Conservation (phyloP, 2,113 vertebrate species). For the Rhynchopsitta pachyrhyncha region DNA sequence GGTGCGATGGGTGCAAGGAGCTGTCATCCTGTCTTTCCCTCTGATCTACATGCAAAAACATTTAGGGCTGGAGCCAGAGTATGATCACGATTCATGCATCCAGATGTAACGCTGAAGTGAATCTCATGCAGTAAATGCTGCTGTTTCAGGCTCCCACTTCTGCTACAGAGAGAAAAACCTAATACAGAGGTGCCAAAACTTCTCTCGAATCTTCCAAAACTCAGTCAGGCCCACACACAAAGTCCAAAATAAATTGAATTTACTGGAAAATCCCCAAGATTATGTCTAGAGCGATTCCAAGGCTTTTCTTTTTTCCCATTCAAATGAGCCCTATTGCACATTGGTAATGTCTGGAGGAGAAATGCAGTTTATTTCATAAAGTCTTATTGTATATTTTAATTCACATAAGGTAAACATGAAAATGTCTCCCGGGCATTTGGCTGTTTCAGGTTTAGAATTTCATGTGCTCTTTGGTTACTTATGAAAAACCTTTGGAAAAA, state of each 20-base stretch:
- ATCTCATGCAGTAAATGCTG: background rate
- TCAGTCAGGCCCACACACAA: background rate
- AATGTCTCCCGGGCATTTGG: background rate
- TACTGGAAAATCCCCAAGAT: constrained; percentile 50
- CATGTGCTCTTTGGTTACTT: background rate
- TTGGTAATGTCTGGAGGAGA: background rate
- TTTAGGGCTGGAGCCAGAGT: background rate
- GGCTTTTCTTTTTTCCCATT: constrained; percentile 42
- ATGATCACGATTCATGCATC: background rate
- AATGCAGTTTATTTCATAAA: background rate
- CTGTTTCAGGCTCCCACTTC: background rate
- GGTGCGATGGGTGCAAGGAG: background rate
- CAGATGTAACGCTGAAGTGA: constrained; percentile 25
- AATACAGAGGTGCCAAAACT: background rate
- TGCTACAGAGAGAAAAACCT: background rate
- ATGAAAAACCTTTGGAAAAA: background rate
- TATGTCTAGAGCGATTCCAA: constrained; percentile 45
- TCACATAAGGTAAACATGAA: background rate
- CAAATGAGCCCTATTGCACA: constrained; percentile 45
- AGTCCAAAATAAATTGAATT: constrained; percentile 58
- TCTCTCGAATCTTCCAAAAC: background rate
- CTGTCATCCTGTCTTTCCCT: background rate
- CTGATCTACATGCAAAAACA: background rate
- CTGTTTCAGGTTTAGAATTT: background rate
- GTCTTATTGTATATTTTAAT: constrained; percentile 32